Evolutionary conservation across 2,113 vertebrate species (phyloP).

Genomic region (Elephas maximus): DNA sequence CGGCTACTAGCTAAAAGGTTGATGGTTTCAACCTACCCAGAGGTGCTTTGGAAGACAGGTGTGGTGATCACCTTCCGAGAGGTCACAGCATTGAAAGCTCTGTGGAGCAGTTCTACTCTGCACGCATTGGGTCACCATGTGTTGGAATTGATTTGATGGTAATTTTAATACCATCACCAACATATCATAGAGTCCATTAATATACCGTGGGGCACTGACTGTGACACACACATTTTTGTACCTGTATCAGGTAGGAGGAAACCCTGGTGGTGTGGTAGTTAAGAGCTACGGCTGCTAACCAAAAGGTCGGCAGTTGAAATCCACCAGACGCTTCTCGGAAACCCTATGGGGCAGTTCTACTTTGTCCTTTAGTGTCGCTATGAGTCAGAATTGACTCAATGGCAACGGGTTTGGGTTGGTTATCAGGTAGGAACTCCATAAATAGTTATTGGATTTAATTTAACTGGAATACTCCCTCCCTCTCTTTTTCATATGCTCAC

Average conservation of each 20-base stretch:
- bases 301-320: too few species aligned
- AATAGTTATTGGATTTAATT: conserved; percentile 22
- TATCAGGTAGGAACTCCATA: neutral
- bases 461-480: neutral
- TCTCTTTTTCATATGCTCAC: conserved; percentile 12
- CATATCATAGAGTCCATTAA: neutral
- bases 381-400: too few species aligned
- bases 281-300: too few species aligned
- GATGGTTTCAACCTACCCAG: neutral
- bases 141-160: neutral
- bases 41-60: neutral
- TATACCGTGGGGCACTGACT: neutral
- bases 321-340: too few species aligned
- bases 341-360: too few species aligned
- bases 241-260: neutral
- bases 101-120: neutral
- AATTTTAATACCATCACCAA: neutral
- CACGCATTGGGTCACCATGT: too few species aligned
- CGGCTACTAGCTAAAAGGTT: neutral
- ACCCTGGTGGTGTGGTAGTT: too few species aligned
- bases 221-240: neutral
- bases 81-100: neutral
- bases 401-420: too few species aligned
- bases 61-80: neutral
- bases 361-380: too few species aligned